These are phyloP conservation scores for Odontamblyopus lacepedii DNA, from an alignment of 2,797 vertebrate genomes.

Conservation along the genomic window DNA sequence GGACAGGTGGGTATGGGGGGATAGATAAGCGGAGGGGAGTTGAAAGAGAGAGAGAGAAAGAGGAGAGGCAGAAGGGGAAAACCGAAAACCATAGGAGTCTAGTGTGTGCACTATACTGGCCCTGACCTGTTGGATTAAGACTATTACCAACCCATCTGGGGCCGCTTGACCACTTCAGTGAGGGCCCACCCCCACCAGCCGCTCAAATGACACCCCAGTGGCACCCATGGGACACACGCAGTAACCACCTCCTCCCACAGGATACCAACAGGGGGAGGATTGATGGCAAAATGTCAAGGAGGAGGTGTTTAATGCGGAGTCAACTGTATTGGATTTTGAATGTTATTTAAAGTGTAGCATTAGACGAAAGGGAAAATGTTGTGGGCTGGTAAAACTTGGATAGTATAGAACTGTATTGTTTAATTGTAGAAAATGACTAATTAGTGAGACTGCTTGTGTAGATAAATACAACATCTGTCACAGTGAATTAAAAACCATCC, in stretches of 20 bases:
- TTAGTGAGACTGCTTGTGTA: not conserved
- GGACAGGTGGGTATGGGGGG: conserved; percentile 35
- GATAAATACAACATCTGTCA: conserved; percentile 2
- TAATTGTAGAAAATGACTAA: not conserved
- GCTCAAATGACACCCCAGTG: conserved; percentile 57
- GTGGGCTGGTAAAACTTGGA: not conserved
- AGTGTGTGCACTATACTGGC: conserved; percentile 36
- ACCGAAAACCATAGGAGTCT: conserved; percentile 29
- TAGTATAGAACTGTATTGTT: not conserved
- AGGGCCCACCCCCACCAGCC: conserved; percentile 69
- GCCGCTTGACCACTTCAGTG: conserved; percentile 74
- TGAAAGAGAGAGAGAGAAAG: conserved; percentile 51
- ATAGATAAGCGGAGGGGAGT: conserved; percentile 69
- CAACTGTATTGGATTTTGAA: conserved; percentile 42
- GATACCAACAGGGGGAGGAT: conserved; percentile 47
- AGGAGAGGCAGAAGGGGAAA: conserved; percentile 57
- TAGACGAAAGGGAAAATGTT: not conserved
- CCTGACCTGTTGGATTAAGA: conserved; percentile 76
- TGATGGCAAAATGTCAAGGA: conserved; percentile 62
- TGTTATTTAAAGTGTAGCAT: conserved; percentile 2
- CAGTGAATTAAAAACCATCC: not conserved
- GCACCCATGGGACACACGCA: conserved; percentile 53
- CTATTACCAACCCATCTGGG: conserved; percentile 79
- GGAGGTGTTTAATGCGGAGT: conserved; percentile 45
- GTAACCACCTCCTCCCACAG: conserved; percentile 32